phyloP scores from a whole-genome alignment of 2,888 invertebrate species.

The Luffia ferchaultella region DNA sequence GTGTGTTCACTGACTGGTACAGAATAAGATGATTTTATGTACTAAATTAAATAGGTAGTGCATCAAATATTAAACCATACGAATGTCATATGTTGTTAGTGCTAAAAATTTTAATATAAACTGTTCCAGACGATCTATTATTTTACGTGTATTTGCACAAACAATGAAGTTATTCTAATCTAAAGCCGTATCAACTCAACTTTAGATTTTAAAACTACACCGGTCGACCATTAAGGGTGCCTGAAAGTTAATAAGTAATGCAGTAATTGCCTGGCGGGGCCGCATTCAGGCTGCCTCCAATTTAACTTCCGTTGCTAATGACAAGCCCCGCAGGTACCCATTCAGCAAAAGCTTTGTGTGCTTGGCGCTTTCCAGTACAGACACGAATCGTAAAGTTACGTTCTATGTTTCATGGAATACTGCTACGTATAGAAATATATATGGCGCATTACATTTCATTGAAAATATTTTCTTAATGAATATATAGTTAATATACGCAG shows the following conservation, averaged over 20 bases:
- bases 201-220: neutral
- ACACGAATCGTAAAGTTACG: neutral
- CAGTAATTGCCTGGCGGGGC: constrained; percentile 38
- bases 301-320: constrained; percentile 7
- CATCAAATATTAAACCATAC: too few relatives aligned
- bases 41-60: too few relatives aligned
- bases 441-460: too few relatives aligned
- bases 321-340: constrained; percentile 7
- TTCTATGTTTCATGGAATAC: too few relatives aligned
- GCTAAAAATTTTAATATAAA: too few relatives aligned
- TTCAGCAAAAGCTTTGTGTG: constrained; percentile 4
- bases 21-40: too few relatives aligned
- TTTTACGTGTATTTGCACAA: neutral
- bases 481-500: too few relatives aligned
- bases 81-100: too few relatives aligned
- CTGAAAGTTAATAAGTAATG: constrained; percentile 48
- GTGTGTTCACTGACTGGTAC: too few relatives aligned
- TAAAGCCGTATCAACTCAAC: constrained; percentile 19
- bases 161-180: constrained; percentile 18
- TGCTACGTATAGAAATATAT: too few relatives aligned
- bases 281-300: constrained; percentile 19
- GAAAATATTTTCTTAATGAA: too few relatives aligned
- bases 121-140: too few relatives aligned
- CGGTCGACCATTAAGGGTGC: constrained; percentile 37
- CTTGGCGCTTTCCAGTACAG: neutral